These are phyloP conservation scores for Arizona elegans DNA, from an alignment of 2,113 vertebrate genomes.

Conservation along the genomic window DNA sequence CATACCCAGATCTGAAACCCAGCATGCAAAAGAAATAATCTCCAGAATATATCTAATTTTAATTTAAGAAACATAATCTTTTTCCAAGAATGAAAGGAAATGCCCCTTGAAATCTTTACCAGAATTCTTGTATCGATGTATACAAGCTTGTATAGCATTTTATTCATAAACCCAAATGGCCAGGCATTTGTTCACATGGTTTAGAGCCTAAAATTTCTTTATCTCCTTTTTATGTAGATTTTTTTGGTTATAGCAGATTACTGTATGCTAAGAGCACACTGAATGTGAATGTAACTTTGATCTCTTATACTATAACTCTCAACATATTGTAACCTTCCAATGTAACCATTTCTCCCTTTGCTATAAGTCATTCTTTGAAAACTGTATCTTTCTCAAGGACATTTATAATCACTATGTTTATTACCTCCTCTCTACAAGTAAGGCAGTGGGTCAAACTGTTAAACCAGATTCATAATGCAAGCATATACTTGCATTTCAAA, in stretches of 20 bases:
- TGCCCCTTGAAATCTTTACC: not conserved
- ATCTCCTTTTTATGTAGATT: not conserved
- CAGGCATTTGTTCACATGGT: not conserved
- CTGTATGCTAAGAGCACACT: not conserved
- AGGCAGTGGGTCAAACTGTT: not conserved
- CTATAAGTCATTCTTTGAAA: not conserved
- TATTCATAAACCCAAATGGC: not conserved
- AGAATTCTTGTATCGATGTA: not conserved
- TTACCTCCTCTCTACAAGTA: not conserved
- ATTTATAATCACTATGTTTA: not conserved
- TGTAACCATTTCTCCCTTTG: not conserved
- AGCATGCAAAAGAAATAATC: not conserved
- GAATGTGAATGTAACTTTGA: not conserved
- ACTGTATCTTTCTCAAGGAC: not conserved
- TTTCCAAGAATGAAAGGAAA: not conserved
- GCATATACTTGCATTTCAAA: not conserved
- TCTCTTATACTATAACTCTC: not conserved
- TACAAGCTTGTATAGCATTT: not conserved
- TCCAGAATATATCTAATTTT: not conserved
- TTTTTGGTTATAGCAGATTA: not conserved
- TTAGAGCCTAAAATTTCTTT: not conserved
- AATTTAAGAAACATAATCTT: not conserved
- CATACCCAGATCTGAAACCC: not conserved
- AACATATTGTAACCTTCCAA: not conserved
- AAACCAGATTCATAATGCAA: not conserved